Base-by-base conservation (phyloP, 2,797 vertebrate species). In the Galagoides demidoff region DNA sequence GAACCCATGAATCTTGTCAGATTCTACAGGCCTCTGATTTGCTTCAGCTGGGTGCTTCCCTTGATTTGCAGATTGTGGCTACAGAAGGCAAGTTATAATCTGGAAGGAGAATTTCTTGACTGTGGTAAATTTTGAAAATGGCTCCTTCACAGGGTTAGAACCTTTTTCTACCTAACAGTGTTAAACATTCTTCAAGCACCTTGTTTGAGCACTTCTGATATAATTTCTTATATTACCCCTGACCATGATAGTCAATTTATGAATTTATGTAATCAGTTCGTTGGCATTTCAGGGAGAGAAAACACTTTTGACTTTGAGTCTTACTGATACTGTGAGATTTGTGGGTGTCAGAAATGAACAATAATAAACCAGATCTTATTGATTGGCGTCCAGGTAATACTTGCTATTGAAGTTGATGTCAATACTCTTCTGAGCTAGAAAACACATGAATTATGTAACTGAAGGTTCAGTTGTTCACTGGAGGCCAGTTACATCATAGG, bases 111-210 rank as follows among this genome's bases (percentile, higher is more conserved):
- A 27, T 12, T 70, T 59, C 34, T 68, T 37, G 4, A 63, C 37
- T 27, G 9, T 61, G 59, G 5, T 61, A 91, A 85, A 64, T 49
- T 96, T 95, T 89, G 31, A 34, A 73, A 93, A 71, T 85, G 17
- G 6, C 10, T 85, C 57, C 31, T 93, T 55, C 14, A 13, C 5
- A 85, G 29, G 31, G 5, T 17, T 17, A 70, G 16, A 92, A 64
- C 29, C n/a, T 37, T n/a, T 19, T 39, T 52, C 68, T 45, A 5
- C 31, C 31, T 70, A 12, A 70, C 6, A 52, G 14, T 45, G 4
- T n/a, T 88, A 63, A 82, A 57, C 37, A n/a, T 82, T 78, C 66
- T 85, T 95, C 11, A 89, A 79, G 7, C 14, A 85, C 19, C 25
- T 68, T 64, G 5, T 61, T 57, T 74, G 39, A 79, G 25, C 20